Evolutionary conservation across 1,140 invertebrate genomes (phyloP), one percentile per base, ranked within the genome.

Genomic region (Rhizoglyphus robini): DNA sequence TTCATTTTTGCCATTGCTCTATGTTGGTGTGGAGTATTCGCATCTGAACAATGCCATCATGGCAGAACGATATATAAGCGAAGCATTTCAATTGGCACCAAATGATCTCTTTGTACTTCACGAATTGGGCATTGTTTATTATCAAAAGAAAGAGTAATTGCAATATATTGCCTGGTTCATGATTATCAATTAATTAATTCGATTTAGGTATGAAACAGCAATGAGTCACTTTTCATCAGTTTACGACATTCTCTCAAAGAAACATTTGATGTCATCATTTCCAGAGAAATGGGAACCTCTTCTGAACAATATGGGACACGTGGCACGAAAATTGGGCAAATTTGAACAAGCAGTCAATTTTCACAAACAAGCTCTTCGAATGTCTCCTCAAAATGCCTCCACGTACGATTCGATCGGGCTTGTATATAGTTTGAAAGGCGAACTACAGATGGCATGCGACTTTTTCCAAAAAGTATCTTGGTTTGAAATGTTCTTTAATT

Each of bases 21-120:
- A 97, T 73, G 92, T 97, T 58, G 94, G 92, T 3, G 81, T 97
- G 20, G 93, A 98, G 76, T 96, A 94, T 77, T 89, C 90, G 0
- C 76, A 96, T 13, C 93, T 91, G 20, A 95, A 95, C 77, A 96
- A 96, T 78, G 78, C 86, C 0, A 85, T 86, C 75, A 79, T 96
- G 71, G 93, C 93, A 3, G 88, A 95, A 74, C 85, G 88, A 71
- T 98, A 96, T 78, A 91, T 96, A 71, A 80, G 86, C 71, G 86
- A 90, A 78, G 91, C 86, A 31, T 83, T 83, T 69, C 74, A 71
- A 27, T 87, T 94, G 67, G 88, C 90, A 0, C 88, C 89, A 0
- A 79, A 87, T 31, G 90, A 95, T 79, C 89, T 93, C 0, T 93
- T 92, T 79, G 89, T 96, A 31, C 82, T 93, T 66, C 93, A 97